Base-by-base conservation (phyloP, 2,888 invertebrate species). In the Colletes collaris region DNA sequence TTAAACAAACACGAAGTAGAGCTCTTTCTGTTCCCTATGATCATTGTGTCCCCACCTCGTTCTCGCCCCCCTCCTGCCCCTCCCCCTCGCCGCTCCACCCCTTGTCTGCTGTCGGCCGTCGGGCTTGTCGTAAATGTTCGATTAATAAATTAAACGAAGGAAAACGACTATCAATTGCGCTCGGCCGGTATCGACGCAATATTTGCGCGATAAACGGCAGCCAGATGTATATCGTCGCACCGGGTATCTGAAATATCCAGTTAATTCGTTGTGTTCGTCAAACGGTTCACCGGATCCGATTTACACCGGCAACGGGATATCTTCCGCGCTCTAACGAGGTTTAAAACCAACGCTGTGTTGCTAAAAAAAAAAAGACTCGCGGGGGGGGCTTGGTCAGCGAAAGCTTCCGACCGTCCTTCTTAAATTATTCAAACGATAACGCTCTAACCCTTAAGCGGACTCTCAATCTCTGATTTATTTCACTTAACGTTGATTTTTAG, bases 71-170 rank as follows among this genome's bases (percentile, higher is more conserved):
- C 37, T 37, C 56, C 75, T 40, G 0, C 40, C 40, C 40, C 40
- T 40, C 6, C 40, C 40, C 3, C 4, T 40, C 4, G 4, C 4
- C 40, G 40, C 40, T 7, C 50, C 27, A 8, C 13, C 11, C 27
- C 11, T 5, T 37, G 46, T 40, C 27, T 6, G 50, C 75, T 56
- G 58, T 64, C 59, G 27, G 58, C 46, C 55, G 67, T 37, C 59
- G 64, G 50, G 40, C 53, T 70, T 46, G 52, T 69, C 68, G 80
- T 74, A 79, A 80, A 80, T 74, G 69, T 80, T 74, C 80, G 68
- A 79, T 80, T 79, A 79, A 79, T 80, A 80, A 80, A 79, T 80
- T 65, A 73, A 80, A 74, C 64, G 65, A 69, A 78, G 59, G 74
- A 74, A 69, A 73, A 73, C 59, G 68, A 68, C 79, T 68, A 64